Conservation (phyloP, 2,888 invertebrate genomes). For the Xiphydria camelus region DNA sequence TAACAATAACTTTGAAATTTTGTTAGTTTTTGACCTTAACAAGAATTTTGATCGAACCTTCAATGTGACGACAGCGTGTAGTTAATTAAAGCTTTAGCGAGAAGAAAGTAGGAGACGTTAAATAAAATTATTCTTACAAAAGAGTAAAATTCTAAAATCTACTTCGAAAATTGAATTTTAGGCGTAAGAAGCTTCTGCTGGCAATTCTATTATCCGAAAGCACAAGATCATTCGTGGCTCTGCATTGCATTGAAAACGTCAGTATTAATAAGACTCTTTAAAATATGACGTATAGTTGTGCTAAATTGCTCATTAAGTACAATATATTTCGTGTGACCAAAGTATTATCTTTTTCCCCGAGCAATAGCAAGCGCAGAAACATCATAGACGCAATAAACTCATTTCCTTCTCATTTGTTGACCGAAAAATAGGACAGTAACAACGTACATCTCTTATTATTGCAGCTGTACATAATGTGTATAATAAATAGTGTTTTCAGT, state of each 20-base stretch:
- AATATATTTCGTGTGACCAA: not conserved
- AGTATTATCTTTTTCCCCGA: conserved; percentile 2
- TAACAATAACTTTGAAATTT: conserved; percentile 4
- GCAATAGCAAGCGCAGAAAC: conserved; percentile 20
- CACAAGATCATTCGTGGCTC: not conserved
- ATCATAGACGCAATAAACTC: conserved; percentile 3
- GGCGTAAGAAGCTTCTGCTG: conserved; percentile 23
- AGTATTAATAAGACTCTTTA: conserved; percentile 1
- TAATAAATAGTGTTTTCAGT: conserved; percentile 35
- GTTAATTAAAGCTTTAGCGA: conserved; percentile 34
- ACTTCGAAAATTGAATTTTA: conserved; percentile 22
- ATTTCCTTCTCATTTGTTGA: not conserved
- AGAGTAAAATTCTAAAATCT: conserved; percentile 11
- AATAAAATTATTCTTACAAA: conserved; percentile 34
- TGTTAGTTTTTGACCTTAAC: conserved; percentile 16
- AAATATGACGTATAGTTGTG: not conserved
- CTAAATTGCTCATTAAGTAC: not conserved
- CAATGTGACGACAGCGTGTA: conserved; percentile 29
- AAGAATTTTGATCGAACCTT: conserved; percentile 21
- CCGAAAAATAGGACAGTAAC: conserved; percentile 9
- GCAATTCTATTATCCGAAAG: not conserved
- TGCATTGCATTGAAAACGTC: not conserved
- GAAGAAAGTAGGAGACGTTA: conserved; percentile 16
- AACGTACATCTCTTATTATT: conserved; percentile 25
- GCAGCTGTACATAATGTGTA: conserved; percentile 50